phyloP scores from a whole-genome alignment of 2,888 invertebrate species.

The Callosobruchus maculatus region DNA sequence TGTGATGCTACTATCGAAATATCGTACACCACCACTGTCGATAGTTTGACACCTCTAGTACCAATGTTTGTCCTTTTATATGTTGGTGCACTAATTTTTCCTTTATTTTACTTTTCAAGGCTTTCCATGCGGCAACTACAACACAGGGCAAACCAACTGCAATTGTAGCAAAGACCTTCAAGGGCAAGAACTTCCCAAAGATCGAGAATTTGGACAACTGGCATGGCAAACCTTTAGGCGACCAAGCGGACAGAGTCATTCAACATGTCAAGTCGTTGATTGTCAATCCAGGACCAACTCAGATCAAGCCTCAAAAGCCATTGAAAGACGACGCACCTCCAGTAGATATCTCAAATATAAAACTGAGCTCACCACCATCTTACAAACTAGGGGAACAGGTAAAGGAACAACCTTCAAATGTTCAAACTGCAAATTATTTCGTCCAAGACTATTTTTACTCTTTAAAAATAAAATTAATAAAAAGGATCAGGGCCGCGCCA shows the following conservation, averaged over 20 bases:
- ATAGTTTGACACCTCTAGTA: too few relatives aligned
- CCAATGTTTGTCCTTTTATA: too few relatives aligned
- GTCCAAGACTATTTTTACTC: too few relatives aligned
- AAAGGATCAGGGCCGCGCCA: too few relatives aligned
- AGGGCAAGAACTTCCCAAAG: constrained; percentile 84
- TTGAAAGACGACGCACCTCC: constrained; percentile 63
- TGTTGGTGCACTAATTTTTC: not conserved
- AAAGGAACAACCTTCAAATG: not conserved
- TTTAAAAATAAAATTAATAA: too few relatives aligned
- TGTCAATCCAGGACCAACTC: constrained; percentile 62
- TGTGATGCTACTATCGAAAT: too few relatives aligned
- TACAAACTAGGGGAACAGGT: constrained; percentile 69
- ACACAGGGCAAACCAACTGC: constrained; percentile 85
- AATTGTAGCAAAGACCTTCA: constrained; percentile 92
- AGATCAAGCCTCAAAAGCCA: constrained; percentile 62
- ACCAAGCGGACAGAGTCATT: constrained; percentile 68
- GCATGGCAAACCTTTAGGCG: constrained; percentile 96
- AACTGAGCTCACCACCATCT: constrained; percentile 73
- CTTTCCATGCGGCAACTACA: constrained; percentile 74
- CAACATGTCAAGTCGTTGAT: constrained; percentile 65
- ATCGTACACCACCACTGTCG: too few relatives aligned
- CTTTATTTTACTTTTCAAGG: constrained; percentile 59
- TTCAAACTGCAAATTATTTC: not conserved
- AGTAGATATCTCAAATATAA: constrained; percentile 70
- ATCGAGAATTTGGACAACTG: constrained; percentile 94